Base-by-base conservation (phyloP, 2,113 vertebrate species). In the Eolophus roseicapilla region DNA sequence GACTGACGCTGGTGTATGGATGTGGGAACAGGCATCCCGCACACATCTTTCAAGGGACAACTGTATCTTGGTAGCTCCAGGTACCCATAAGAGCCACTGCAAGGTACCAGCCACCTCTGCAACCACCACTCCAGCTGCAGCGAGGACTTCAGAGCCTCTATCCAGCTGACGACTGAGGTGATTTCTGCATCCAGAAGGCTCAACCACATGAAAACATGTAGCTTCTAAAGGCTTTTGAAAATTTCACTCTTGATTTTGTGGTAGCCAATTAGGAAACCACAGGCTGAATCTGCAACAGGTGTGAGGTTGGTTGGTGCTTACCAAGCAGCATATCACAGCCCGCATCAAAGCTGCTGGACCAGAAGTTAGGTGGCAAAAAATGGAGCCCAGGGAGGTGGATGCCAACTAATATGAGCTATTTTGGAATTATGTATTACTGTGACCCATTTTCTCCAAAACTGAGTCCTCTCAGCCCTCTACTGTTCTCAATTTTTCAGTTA, bases 21-120 rank as follows among this genome's bases (percentile, higher is more conserved):
- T 3, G 12, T 5, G 25, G 41, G 50, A 59, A 91, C 5, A 10
- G 70, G 23, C 74, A 60, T 33, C 23, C 64, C 3, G 0, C 9
- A 2, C 4, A 5, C 18, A 3, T 10, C 19, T 27, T 16, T 39
- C 35, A 18, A 20, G 62, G 24, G 55, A 43, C 12, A 44, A 3
- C 52, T 33, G 23, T 18, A 17, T 15, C 46, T 7, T 7, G 35
- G 19, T n/a, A 39, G 77, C 69, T 70, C 50, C 9, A 6, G 73
- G 31, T 9, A 49, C 31, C 44, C 3, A 0, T 0, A 2, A 79
- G 39, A 5, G 39, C 11, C 64, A 46, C 47, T 8, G 0, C 7
- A 1, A 78, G 10, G n/a, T 21, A 60, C 1, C 0, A 2, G 43
- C 12, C 52, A n/a, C 18, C 64, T 70, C 77, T 63, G 41, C 6